Conservation (phyloP, 2,797 vertebrate genomes). For the Sebastes cheni region DNA sequence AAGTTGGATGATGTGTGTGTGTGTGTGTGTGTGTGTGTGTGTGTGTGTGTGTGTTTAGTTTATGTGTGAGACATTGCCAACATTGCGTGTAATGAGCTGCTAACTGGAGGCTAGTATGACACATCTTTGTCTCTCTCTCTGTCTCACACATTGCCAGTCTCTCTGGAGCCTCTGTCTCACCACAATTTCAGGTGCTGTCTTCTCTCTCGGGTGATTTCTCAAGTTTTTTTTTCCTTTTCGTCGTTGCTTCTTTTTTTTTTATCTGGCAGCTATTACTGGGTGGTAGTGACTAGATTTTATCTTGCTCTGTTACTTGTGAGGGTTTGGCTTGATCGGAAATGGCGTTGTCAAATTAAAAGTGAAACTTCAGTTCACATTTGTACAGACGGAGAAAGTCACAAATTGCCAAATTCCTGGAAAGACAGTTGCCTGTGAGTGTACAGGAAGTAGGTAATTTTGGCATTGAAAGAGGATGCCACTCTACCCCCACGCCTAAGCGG, state of each 20-base stretch:
- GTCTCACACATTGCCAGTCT: conserved; percentile 68
- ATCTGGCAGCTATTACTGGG: background rate
- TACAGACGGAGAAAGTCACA: background rate
- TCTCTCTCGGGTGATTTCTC: conserved; percentile 30
- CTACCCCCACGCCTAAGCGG: conserved; percentile 24
- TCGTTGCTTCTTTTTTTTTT: background rate
- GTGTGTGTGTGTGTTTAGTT: background rate
- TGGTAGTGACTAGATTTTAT: background rate
- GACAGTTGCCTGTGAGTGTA: conserved; percentile 29
- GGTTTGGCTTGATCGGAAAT: conserved; percentile 4
- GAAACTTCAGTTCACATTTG: background rate
- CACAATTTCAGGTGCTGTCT: conserved; percentile 55
- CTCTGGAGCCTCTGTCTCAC: conserved; percentile 56
- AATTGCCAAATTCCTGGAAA: conserved; percentile 59
- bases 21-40: background rate
- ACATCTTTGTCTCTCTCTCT: conserved; percentile 63
- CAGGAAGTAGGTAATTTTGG: conserved; percentile 70
- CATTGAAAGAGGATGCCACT: conserved; percentile 27
- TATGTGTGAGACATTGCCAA: conserved; percentile 31
- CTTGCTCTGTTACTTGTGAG: background rate
- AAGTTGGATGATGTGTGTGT: conserved; percentile 19
- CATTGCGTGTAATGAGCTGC: conserved; percentile 48
- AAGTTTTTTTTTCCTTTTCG: background rate
- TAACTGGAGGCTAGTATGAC: conserved; percentile 64
- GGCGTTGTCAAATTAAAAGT: background rate